phyloP scores from a whole-genome alignment of 1,140 invertebrate species.

The Papilio xuthus region DNA sequence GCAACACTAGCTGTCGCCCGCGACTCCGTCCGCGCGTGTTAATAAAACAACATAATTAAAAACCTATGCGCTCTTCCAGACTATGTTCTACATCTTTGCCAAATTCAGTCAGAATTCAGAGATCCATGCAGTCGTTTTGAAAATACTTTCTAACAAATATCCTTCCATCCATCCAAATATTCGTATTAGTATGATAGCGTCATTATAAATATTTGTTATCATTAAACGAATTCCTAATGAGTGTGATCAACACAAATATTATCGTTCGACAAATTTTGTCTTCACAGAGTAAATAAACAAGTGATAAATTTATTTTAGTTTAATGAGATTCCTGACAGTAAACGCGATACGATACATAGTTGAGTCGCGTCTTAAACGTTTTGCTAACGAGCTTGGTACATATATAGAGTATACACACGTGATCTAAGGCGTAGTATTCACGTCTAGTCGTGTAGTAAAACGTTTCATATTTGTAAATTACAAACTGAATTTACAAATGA shows the following conservation, averaged over 20 bases:
- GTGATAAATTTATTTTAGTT: conserved; percentile 17
- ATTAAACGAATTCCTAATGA: conserved; percentile 6
- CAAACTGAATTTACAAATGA: neutral
- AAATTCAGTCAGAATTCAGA: no score
- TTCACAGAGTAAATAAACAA: conserved; percentile 21
- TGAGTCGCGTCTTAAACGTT: conserved; percentile 12
- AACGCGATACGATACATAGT: conserved; percentile 18
- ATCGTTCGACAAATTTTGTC: conserved; percentile 5
- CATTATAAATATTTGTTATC: neutral
- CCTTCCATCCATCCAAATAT: no score
- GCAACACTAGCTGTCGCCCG: no score
- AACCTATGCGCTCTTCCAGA: no score
- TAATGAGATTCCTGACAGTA: conserved; percentile 13
- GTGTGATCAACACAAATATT: neutral
- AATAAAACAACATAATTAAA: no score
- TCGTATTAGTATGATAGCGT: no score
- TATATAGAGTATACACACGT: neutral
- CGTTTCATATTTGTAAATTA: conserved; percentile 16
- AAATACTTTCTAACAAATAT: no score
- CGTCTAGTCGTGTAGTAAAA: conserved; percentile 6
- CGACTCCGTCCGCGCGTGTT: no score
- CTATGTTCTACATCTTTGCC: no score
- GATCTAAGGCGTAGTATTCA: conserved; percentile 20
- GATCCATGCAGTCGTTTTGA: no score
- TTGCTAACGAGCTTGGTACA: conserved; percentile 1